Evolutionary conservation across 2,113 vertebrate species (phyloP).

Genomic region (Caranx ignobilis): DNA sequence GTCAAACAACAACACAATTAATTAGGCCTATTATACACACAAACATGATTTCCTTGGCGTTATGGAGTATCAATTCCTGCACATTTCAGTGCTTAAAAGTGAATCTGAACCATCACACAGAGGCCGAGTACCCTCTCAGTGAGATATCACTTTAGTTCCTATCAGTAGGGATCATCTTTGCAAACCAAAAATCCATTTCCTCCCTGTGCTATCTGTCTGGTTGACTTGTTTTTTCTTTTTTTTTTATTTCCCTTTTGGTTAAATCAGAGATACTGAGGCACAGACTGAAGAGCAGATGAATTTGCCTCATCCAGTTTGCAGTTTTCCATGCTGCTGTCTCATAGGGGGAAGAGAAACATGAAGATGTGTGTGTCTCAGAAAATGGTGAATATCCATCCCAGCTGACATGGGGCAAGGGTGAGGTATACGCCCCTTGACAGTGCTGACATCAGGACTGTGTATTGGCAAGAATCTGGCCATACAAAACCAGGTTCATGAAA

Average conservation of each 20-base stretch:
- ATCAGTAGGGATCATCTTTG: constrained; percentile 44
- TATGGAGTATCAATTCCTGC: not conserved
- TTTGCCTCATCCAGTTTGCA: constrained; percentile 24
- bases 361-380: not conserved
- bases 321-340: constrained; percentile 9
- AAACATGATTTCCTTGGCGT: not conserved
- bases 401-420: no score
- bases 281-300: not conserved
- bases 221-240: constrained; percentile 26
- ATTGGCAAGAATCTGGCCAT: no score
- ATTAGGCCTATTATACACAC: not conserved
- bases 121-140: constrained; percentile 24
- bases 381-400: not conserved
- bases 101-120: not conserved
- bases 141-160: constrained; percentile 42
- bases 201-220: constrained; percentile 39
- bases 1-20: constrained; percentile 4
- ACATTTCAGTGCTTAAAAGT: constrained; percentile 8
- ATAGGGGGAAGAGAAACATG: not conserved
- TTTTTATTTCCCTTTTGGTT: constrained; percentile 39
- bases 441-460: no score
- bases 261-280: constrained; percentile 26
- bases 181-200: constrained; percentile 51
- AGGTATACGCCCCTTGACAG: no score
- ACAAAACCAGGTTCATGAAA: no score